phyloP scores from a whole-genome alignment of 2,113 vertebrate species.

The Nothoprocta pentlandii region DNA sequence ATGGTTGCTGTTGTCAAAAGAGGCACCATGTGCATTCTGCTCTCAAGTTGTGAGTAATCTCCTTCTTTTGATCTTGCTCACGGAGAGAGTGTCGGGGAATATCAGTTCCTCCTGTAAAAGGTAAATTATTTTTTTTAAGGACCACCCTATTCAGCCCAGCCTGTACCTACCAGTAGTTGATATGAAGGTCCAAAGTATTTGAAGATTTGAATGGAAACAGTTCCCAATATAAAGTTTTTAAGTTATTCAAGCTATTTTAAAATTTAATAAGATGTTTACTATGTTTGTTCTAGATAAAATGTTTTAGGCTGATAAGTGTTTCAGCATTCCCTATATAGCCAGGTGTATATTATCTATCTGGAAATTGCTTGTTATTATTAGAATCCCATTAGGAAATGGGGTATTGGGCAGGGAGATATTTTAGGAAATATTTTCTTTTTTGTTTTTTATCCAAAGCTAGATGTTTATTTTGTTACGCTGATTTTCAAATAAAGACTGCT shows the following conservation, averaged over 20 bases:
- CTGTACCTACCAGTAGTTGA: not conserved
- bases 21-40: not conserved
- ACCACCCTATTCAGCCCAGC: not conserved
- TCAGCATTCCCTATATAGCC: not conserved
- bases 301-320: not conserved
- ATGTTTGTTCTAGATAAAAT: not conserved
- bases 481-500: not conserved
- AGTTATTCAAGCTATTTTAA: not conserved
- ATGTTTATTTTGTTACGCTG: not conserved
- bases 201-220: not conserved
- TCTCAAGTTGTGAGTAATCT: not conserved
- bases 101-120: not conserved
- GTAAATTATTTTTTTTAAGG: not conserved
- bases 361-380: not conserved
- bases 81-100: not conserved
- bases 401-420: not conserved
- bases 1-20: not conserved
- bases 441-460: not conserved
- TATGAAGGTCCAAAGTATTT: not conserved
- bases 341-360: not conserved
- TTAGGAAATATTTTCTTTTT: not conserved
- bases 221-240: not conserved
- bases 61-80: not conserved
- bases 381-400: not conserved
- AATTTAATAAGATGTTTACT: not conserved